Percentiles rank a stretch among this genome's conserved stretches.
phyloP scores from a whole-genome alignment of 2,797 vertebrate species.

The Falco peregrinus region DNA sequence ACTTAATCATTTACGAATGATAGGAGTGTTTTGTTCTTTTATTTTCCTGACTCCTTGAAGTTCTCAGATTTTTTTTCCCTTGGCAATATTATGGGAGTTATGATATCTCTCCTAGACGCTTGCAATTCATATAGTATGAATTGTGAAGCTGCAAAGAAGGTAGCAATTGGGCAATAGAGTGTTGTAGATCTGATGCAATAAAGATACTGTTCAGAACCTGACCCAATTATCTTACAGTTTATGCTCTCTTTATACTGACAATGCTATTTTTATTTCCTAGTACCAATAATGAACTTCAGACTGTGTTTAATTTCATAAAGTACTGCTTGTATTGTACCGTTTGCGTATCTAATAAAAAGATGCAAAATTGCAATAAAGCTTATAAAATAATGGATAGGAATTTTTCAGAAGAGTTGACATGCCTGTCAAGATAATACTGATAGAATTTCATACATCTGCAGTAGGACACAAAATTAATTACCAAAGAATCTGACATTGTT shows the following conservation, averaged over 20 bases:
- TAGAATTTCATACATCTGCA: conserved; percentile 56
- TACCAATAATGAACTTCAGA: background rate
- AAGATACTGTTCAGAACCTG: conserved; percentile 33
- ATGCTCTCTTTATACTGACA: background rate
- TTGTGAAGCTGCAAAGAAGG: conserved; percentile 13
- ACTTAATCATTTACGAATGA: conserved; percentile 7
- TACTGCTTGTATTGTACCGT: background rate
- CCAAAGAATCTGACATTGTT: conserved; percentile 50
- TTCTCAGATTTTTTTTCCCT: background rate
- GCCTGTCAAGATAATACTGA: conserved; percentile 50
- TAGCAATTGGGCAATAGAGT: background rate
- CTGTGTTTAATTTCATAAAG: conserved; percentile 25
- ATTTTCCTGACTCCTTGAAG: conserved; percentile 6
- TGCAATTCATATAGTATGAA: conserved; percentile 5
- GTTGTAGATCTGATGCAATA: background rate
- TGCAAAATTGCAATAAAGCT: conserved; percentile 14
- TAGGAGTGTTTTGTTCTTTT: conserved; percentile 31
- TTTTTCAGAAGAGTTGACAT: conserved; percentile 46
- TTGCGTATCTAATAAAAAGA: conserved; percentile 1
- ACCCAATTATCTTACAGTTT: conserved; percentile 16
- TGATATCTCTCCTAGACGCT: conserved; percentile 1
- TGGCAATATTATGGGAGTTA: conserved; percentile 11
- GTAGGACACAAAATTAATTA: conserved; percentile 57
- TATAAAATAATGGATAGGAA: background rate
- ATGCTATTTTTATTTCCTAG: conserved; percentile 11